Evolutionary conservation across 2,113 vertebrate species (phyloP).

Genomic region (Meriones unguiculatus): DNA sequence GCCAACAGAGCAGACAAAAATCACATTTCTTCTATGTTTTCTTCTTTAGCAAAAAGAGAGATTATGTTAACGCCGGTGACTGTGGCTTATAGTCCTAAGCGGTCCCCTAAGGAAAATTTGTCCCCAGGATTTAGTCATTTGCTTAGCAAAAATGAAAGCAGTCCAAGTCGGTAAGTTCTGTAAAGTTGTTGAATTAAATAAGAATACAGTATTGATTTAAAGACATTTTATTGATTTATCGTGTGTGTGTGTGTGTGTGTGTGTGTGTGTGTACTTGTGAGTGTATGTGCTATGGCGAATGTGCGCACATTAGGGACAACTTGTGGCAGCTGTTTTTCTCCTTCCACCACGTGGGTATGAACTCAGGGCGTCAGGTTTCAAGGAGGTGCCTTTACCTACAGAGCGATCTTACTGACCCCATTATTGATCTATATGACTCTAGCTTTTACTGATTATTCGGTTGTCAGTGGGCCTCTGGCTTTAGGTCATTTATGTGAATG

Average conservation of each 20-base stretch:
- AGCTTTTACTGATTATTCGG: constrained; percentile 11
- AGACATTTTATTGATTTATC: background rate
- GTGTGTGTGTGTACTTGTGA: background rate
- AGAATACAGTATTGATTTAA: background rate
- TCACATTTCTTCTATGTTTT: constrained; percentile 67
- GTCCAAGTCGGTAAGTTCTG: constrained; percentile 87
- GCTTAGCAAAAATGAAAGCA: constrained; percentile 90
- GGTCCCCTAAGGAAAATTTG: constrained; percentile 96
- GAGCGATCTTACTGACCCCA: background rate
- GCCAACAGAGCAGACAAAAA: background rate
- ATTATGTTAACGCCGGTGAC: constrained; percentile 92
- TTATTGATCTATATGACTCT: background rate
- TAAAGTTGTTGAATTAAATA: constrained; percentile 28
- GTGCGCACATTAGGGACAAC: background rate
- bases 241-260: background rate
- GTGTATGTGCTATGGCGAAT: background rate
- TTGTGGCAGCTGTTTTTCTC: background rate
- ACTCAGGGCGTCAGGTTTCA: background rate
- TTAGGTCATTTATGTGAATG: background rate
- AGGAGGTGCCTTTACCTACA: background rate
- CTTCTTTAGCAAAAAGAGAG: constrained; percentile 92
- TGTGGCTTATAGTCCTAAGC: constrained; percentile 96
- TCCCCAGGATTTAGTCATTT: constrained; percentile 95
- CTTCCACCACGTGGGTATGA: background rate
- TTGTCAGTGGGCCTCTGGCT: background rate